Evolutionary conservation across 1,140 invertebrate species (phyloP).

Genomic region (Idris sp.): DNA sequence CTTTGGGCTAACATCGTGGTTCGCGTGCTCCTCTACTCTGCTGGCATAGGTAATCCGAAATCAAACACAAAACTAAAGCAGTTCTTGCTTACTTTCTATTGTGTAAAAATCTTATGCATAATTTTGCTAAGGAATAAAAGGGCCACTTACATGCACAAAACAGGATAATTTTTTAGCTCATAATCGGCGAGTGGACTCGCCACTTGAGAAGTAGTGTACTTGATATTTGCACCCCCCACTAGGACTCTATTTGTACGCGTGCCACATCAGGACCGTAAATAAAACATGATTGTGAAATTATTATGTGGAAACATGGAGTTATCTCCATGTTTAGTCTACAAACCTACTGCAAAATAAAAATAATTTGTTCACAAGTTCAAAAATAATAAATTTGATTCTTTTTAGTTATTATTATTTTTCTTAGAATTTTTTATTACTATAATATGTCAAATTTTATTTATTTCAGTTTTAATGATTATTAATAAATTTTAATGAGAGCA

Average conservation of each 20-base stretch:
- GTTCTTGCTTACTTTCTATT: constrained; percentile 14
- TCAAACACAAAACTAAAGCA: constrained; percentile 33
- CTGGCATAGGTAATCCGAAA: constrained; percentile 21
- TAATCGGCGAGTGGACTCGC: constrained; percentile 8
- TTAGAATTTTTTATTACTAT: no score
- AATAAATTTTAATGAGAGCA: no score
- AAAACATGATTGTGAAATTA: no score
- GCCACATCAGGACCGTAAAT: constrained; percentile 50
- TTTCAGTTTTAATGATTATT: no score
- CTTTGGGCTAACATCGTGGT: not conserved
- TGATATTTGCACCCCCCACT: constrained; percentile 48
- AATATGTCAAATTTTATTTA: no score
- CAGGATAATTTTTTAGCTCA: constrained; percentile 24
- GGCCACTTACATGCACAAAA: constrained; percentile 43
- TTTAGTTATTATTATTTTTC: no score
- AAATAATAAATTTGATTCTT: no score
- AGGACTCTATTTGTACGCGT: constrained; percentile 54
- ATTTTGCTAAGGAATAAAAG: constrained; percentile 22
- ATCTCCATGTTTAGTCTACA: no score
- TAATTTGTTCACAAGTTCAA: no score
- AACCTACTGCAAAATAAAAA: no score
- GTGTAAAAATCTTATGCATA: constrained; percentile 36
- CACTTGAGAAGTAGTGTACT: constrained; percentile 7
- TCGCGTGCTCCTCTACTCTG: constrained; percentile 10
- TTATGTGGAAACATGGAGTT: no score